Evolutionary conservation across 2,797 vertebrate species (phyloP), one percentile per base, ranked within the genome.

Genomic region (Antennarius maculatus): DNA sequence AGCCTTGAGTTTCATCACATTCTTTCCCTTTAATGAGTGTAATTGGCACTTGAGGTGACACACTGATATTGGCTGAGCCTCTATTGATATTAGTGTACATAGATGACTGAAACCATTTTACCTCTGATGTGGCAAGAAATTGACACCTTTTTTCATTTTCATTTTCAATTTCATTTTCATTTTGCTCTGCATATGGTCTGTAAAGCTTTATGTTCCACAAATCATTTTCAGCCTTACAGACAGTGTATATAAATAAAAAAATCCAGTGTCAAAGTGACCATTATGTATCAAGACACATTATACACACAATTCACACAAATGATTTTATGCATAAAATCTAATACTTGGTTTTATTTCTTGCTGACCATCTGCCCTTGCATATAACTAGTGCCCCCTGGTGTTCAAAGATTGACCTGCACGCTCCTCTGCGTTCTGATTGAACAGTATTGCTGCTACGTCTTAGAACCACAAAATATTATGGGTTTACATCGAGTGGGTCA

Each of bases 351-450:
- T 67, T 7, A 76, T 59, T 15, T 16, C 66, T 62, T 73, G 29
- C 42, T 64, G 14, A 56, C 61, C 37, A 41, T 51, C 34, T 41
- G 59, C 77, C 76, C 71, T 47, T 48, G 74, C 54, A 83, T 78
- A 77, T 85, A 81, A 58, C 81, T 88, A 79, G 83, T 82, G 86
- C 91, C 91, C 88, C 85, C 91, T 92, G 86, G 89, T 91, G 91
- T 86, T 82, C 64, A 85, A 69, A 83, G 13, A 10, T 16, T 17
- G 53, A 62, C 76, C 50, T 80, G 31, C 71, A 6, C 17, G 27
- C 14, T 49, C 0, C 23, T 11, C 7, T 18, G 16, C 17, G 47
- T 37, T 27, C 11, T 27, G 37, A 16, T 49, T 8, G 37, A n/a
- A n/a, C n/a, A n/a, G n/a, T 28, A 15, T 14, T 71, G 37, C 15